Conservation (phyloP, 1,140 invertebrate genomes). For the Anastatus disparis region DNA sequence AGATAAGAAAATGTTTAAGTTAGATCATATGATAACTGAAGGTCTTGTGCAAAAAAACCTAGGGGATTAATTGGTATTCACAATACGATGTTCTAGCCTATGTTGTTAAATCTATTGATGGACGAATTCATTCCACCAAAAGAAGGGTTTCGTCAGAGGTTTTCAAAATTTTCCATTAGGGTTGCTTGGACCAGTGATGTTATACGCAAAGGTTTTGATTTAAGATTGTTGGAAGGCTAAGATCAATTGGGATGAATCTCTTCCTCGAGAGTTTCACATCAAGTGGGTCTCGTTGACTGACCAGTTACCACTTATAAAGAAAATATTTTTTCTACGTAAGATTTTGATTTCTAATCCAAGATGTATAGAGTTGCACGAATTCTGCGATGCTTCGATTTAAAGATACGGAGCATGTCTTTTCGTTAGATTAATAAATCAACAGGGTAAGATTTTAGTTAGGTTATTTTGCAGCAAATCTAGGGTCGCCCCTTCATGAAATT, state of each 20-base stretch:
- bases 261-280: not conserved
- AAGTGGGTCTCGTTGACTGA: not conserved
- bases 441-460: too few relatives aligned
- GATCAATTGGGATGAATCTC: slow-evolving; percentile 1
- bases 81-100: not conserved
- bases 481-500: too few relatives aligned
- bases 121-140: not conserved
- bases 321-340: not conserved
- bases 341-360: not conserved
- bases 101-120: not conserved
- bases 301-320: not conserved
- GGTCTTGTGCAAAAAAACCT: not conserved
- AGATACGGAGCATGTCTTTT: not conserved
- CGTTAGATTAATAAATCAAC: not conserved
- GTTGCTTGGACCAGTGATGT: not conserved
- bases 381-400: not conserved
- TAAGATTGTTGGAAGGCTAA: slow-evolving; percentile 10
- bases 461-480: too few relatives aligned
- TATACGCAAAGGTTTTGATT: not conserved
- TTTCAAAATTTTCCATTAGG: not conserved
- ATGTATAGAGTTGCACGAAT: not conserved
- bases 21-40: not conserved
- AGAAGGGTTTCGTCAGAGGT: not conserved
- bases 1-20: not conserved
- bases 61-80: not conserved